Base-by-base conservation (phyloP, 2,797 vertebrate genomes). In the Neosilurus mollespiculum region DNA sequence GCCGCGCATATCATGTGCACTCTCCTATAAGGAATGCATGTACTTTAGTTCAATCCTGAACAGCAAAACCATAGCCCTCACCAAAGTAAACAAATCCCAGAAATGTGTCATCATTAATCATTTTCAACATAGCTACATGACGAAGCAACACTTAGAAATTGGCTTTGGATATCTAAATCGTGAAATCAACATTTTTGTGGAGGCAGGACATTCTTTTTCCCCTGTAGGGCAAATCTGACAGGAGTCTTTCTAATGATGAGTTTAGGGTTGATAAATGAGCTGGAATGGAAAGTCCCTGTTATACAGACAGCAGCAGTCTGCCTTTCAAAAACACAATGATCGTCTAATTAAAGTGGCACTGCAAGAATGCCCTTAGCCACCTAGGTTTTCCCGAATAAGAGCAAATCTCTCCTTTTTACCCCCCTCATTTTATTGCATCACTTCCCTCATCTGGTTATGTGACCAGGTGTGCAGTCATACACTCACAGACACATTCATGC, bases 221-320 rank as follows among this genome's bases (percentile, higher is more conserved):
- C 86, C 82, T 82, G 64, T 76, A 82, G 83, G 91, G 91, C 93
- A 93, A 93, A 92, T 92, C 88, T 92, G 93, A 92, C 91, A 92
- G 91, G 91, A 89, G 89, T 87, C 82, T 91, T 86, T 90, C 91
- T 94, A 91, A 94, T 91, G 86, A 90, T 91, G 89, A 91, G 91
- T 92, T 91, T 83, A 86, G 90, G 87, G 86, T 91, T 94, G 93
- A 94, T 94, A 93, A 93, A 94, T 94, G 93, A 93, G 90, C 88
- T 90, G 66, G 69, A 83, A 88, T 92, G 93, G 94, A 94, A 95
- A 94, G 93, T 93, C 93, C 93, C 94, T 90, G 75, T 85, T 90
- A 90, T 90, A 88, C 89, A 90, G 87, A 61, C 43, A 81, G 79
- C 82, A 81, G 77, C 79, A 72, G 70, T 54, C 64, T 83, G 81